Conservation (phyloP, 2,888 invertebrate species). For the Eucera pruinosa region DNA sequence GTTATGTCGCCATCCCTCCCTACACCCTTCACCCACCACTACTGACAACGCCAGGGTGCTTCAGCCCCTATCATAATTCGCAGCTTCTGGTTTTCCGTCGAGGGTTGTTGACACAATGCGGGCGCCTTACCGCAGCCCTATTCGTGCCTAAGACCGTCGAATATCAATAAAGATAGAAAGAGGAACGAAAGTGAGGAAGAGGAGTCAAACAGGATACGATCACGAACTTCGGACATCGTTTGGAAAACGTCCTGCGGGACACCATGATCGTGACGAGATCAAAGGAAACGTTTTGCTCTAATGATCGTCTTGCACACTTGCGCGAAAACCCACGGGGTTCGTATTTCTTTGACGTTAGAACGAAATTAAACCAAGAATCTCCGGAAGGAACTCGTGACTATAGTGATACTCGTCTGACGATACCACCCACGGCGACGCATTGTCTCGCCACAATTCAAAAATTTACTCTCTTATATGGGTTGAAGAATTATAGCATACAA, state of each 20-base stretch:
- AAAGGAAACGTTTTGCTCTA: constrained; percentile 81
- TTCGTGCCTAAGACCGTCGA: constrained; percentile 76
- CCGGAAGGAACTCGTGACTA: constrained; percentile 31
- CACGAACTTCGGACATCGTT: constrained; percentile 58
- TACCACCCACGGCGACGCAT: constrained; percentile 43
- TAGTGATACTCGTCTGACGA: constrained; percentile 15
- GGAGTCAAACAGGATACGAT: constrained; percentile 39
- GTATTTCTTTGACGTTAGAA: constrained; percentile 27
- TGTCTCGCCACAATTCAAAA: constrained; percentile 9
- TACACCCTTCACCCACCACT: constrained; percentile 65
- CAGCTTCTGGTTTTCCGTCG: constrained; percentile 80
- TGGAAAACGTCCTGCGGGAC: constrained; percentile 60
- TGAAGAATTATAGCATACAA: constrained; percentile 12
- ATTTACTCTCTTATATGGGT: neutral
- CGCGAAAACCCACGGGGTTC: constrained; percentile 57
- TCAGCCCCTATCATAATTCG: constrained; percentile 83
- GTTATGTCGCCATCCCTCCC: constrained; percentile 33
- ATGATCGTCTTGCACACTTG: constrained; percentile 74
- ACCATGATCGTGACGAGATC: constrained; percentile 80
- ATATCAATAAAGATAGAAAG: constrained; percentile 75
- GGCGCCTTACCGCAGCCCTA: constrained; percentile 80
- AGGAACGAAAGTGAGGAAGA: constrained; percentile 46
- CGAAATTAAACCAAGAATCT: constrained; percentile 64
- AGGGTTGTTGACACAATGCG: constrained; percentile 82
- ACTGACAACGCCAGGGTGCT: constrained; percentile 78